These are phyloP conservation scores for Nettapus auritus DNA, from an alignment of 2,113 vertebrate genomes.

Conservation along the genomic window DNA sequence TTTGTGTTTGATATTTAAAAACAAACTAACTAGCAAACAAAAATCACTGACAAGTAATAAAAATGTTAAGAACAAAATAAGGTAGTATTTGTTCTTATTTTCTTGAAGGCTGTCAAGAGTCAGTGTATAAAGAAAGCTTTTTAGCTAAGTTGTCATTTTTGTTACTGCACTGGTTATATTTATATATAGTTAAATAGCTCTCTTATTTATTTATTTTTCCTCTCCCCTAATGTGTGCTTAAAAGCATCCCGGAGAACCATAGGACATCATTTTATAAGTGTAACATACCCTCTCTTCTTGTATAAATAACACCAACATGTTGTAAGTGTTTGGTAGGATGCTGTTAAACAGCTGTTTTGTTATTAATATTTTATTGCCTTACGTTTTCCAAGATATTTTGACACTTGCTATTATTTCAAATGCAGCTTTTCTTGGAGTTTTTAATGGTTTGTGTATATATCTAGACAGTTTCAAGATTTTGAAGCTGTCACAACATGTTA, in stretches of 20 bases:
- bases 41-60: neutral
- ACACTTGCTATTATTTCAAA: constrained; percentile 71
- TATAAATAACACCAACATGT: neutral
- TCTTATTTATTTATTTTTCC: fast-evolving
- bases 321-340: constrained; percentile 37
- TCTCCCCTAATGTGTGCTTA: neutral
- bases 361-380: constrained; percentile 75
- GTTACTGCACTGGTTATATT: constrained; percentile 20
- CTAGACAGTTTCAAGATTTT: constrained; percentile 69
- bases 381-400: constrained; percentile 70
- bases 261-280: constrained; percentile 4
- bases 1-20: neutral
- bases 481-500: constrained; percentile 74
- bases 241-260: constrained; percentile 18
- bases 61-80: constrained; percentile 43
- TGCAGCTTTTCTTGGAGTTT: constrained; percentile 69
- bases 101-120: constrained; percentile 41
- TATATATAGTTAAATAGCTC: constrained; percentile 20
- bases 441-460: constrained; percentile 76
- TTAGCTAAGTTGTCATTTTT: constrained; percentile 19
- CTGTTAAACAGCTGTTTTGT: constrained; percentile 66
- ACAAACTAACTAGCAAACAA: neutral
- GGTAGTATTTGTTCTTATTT: constrained; percentile 37
- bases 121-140: neutral
- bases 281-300: constrained; percentile 19